Base-by-base conservation (phyloP, 2,888 invertebrate species). In the Apodemia duryi region DNA sequence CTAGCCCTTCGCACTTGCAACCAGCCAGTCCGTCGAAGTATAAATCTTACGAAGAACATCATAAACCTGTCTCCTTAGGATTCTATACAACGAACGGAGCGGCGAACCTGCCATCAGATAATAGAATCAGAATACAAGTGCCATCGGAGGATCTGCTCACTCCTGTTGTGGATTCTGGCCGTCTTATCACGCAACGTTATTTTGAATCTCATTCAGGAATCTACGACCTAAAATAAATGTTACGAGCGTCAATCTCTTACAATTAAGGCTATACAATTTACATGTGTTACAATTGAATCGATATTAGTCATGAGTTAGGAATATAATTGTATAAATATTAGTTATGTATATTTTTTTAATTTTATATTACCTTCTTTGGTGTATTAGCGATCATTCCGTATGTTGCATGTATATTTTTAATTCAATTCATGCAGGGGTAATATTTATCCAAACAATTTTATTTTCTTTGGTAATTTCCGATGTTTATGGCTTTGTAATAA, bases 71-170 rank as follows among this genome's bases (percentile, higher is more conserved):
- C 65, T 80, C 91, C 0, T 80, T 92, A 11, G 86, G 86, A 65
- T 83, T 92, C 76, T 89, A 86, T 69, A 93, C 93, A 62, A 93
- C 92, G 69, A 94, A 93, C 75, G 93, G 94, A 51, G 86, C 93
- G 9, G 91, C 93, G 71, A 91, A 92, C 63, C 74, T 86, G 7
- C 78, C 85, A 10, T 94, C 95, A 65, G 94, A 94, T 65, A 96
- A 96, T 83, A 94, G 94, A 78, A 96, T 96, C 73, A 92, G 95
- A 68, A 96, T 96, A 70, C 94, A 94, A 75, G 94, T 96, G 61
- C 95, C 94, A 64, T 93, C 93, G 0, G 95, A 95, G 74, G 95
- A 95, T 77, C 91, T 95, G 51, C 91, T 95, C 29, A 94, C 94
- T 7, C 94, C 94, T 0, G 86, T 94, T 21, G 94, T 94, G 2